Base-by-base conservation (phyloP, 2,888 invertebrate genomes). In the Copidosoma aretas region DNA sequence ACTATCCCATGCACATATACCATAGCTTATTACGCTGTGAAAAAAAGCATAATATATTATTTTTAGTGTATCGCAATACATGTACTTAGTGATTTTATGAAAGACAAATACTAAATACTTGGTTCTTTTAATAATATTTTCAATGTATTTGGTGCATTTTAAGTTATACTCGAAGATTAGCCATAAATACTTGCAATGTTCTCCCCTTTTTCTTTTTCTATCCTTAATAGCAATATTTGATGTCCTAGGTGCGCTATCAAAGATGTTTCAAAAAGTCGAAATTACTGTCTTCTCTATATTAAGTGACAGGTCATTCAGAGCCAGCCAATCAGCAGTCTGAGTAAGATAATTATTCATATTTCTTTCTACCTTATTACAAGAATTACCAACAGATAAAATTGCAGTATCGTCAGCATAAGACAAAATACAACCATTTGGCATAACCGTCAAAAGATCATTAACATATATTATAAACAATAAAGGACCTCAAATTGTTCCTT, bases 81-180 rank as follows among this genome's bases (percentile, higher is more conserved):
- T 54, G 21, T 41, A 39, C 56, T 63, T 63, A 14, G 56, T 15
- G 17, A 19, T 1, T 54, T 54, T 43, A 54, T 63, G 24, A 49
- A 21, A 60, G 22, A 53, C 39, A 54, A 46, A 56, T 43, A 67
- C 54, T 14, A 32, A 53, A 41, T 46, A 60, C 21, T 54, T 41
- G 19, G 43, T 59, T 21, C 17, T 68, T 57, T 56, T 53, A 54
- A 68, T 53, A 24, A 25, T 10, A 22, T 54, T 24, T 24, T 25
- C 4, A 24, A 54, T 54, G 24, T 54, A 25, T 25, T 54, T 17
- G 24, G 10, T 17, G 1, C 54, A 24, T 24, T 24, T 24, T 17
- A 54, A 15, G 15, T 54, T 54, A 22, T 1, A 10, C 10, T 54
- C 54, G 24, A 54, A 54, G 24, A 24, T 22, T 24, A 54, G 12